These are phyloP conservation scores for Calosoma granatense DNA, from an alignment of 1,140 invertebrate species.

Conservation along the genomic window DNA sequence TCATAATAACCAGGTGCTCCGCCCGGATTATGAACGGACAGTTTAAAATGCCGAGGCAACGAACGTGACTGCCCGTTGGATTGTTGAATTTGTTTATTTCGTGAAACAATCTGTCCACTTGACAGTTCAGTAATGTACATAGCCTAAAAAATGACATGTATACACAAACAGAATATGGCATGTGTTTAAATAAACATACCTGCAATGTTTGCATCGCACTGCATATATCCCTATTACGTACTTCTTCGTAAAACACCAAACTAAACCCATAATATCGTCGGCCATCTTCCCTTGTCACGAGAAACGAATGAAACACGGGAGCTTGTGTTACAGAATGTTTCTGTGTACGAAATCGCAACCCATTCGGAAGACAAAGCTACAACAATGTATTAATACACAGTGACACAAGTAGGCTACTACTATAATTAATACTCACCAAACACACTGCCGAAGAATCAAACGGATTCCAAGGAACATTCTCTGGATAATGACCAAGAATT, in stretches of 20 bases:
- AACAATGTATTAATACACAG: slow-evolving; percentile 33
- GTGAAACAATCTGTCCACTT: slow-evolving; percentile 56
- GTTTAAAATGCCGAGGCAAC: slow-evolving; percentile 77
- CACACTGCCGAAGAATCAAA: slow-evolving; percentile 92
- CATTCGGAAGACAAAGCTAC: slow-evolving; percentile 86
- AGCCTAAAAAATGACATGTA: slow-evolving; percentile 42
- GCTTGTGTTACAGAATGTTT: slow-evolving; percentile 69
- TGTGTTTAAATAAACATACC: slow-evolving; percentile 34
- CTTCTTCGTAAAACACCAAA: slow-evolving; percentile 91
- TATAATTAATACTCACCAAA: slow-evolving; percentile 55
- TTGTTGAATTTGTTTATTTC: slow-evolving; percentile 35
- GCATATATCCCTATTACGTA: slow-evolving; percentile 82
- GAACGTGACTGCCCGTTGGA: slow-evolving; percentile 59
- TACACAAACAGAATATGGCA: slow-evolving; percentile 11
- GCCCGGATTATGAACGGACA: slow-evolving; percentile 61
- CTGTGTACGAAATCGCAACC: slow-evolving; percentile 87
- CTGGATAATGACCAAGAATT: slow-evolving; percentile 89
- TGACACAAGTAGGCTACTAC: slow-evolving; percentile 11
- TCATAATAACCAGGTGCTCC: slow-evolving; percentile 82
- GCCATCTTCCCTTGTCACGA: slow-evolving; percentile 95
- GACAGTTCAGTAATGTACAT: slow-evolving; percentile 88
- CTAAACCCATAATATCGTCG: slow-evolving; percentile 88
- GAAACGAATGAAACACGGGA: slow-evolving; percentile 91
- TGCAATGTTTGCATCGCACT: slow-evolving; percentile 90
- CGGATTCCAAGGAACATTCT: slow-evolving; percentile 79